Percentiles rank a stretch among this genome's conserved stretches.
phyloP scores from a whole-genome alignment of 2,113 vertebrate species.

The Cathartes aura region DNA sequence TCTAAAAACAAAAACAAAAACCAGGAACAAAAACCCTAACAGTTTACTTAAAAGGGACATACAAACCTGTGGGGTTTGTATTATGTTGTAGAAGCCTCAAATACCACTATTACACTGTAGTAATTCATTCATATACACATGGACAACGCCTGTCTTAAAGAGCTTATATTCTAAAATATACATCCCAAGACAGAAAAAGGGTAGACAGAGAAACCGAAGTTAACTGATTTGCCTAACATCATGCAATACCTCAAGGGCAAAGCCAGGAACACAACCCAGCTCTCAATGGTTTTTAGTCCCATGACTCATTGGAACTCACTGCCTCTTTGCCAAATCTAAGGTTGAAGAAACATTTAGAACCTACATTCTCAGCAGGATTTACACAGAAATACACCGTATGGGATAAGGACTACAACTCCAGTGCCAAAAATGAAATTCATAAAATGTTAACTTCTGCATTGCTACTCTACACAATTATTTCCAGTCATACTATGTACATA shows the following conservation, averaged over 20 bases:
- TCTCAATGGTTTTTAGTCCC: not conserved
- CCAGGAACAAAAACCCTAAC: not conserved
- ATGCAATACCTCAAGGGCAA: not conserved
- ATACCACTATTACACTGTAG: not conserved
- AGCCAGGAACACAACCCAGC: not conserved
- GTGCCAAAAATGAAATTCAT: not conserved
- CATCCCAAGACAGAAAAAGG: not conserved
- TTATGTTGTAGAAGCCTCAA: not conserved
- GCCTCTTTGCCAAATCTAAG: not conserved
- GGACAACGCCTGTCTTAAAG: not conserved
- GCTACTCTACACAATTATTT: not conserved
- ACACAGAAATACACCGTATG: not conserved
- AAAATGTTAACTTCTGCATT: not conserved
- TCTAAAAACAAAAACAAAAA: not conserved
- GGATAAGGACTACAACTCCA: not conserved
- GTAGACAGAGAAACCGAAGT: not conserved
- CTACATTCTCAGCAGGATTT: not conserved
- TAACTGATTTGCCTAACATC: not conserved
- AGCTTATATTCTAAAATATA: accelerated
- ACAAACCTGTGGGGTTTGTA: not conserved
- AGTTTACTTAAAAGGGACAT: not conserved
- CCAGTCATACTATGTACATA: not conserved
- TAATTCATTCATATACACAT: accelerated
- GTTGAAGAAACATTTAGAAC: not conserved
- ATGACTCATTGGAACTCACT: not conserved